Base-by-base conservation (phyloP, 64 coral and sea anemone genomes). In the Anthopleura sola region DNA sequence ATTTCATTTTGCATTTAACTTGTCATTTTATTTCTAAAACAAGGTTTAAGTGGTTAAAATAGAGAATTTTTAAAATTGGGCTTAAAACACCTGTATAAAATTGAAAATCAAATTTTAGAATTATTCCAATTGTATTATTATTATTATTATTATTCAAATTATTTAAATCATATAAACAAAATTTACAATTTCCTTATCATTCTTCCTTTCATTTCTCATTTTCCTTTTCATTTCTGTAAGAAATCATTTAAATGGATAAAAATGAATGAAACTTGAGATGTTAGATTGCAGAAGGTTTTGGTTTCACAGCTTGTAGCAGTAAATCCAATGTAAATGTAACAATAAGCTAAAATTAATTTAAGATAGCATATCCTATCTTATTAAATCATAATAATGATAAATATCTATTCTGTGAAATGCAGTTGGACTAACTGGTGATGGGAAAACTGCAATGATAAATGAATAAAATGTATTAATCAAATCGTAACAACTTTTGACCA, bases 371-470 rank as follows among this genome's bases (percentile, higher is more conserved):
- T 71, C 31, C 66, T 71, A 71, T 71, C n/a, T 71, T 34, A 71
- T 71, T 32, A 32, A n/a, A 71, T 71, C n/a, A 15, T 32, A 34
- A 29, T 36, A 71, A 71, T 71, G 13, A 71, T 71, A 71, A 71
- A 31, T 32, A n/a, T 71, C 29, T 8, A 28, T 34, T 71, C 66
- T 71, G 66, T 71, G 66, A 71, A 71, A 71, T 71, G 66, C 66
- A 71, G 66, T 71, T 71, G 10, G 10, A 71, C 66, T 71, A 71
- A 71, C 66, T 71, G 66, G 66, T 71, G 66, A 71, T 71, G 66
- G 66, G 66, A 71, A 71, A 71, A 71, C 66, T 71, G 66, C 66
- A 71, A 29, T 34, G 16, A 71, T 12, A 71, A 31, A n/a, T 34
- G 29, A 71, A 71, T 71, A 71, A 71, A 71, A 12, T 28, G 4